Percentiles rank a stretch among this genome's conserved stretches.
Conservation (phyloP, 2,888 invertebrate genomes). For the Temnothorax rugatulus region DNA sequence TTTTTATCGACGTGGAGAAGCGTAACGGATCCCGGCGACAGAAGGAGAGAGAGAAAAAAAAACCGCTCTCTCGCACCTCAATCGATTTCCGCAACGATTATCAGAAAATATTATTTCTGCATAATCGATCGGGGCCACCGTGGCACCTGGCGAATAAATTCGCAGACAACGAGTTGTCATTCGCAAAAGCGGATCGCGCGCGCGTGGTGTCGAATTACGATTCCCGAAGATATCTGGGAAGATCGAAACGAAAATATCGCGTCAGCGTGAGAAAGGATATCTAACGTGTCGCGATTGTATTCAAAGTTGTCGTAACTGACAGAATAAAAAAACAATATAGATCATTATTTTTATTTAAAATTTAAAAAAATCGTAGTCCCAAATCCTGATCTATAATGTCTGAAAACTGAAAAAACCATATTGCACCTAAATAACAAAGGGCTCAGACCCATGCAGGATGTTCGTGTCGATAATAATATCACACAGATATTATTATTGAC, state of each 20-base stretch:
- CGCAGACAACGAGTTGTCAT: constrained; percentile 45
- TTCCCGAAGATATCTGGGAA: constrained; percentile 5
- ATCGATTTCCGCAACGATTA: constrained; percentile 75
- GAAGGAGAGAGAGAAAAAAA: not conserved
- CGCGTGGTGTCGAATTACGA: constrained; percentile 35
- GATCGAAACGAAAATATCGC: constrained; percentile 30
- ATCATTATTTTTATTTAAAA: not conserved
- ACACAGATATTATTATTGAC: too few species aligned
- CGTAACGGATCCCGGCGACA: constrained; percentile 72
- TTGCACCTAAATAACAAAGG: too few species aligned
- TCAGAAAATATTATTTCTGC: constrained; percentile 82
- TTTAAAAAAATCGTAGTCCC: not conserved
- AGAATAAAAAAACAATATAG: not conserved
- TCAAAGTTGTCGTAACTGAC: not conserved
- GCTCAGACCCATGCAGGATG: too few species aligned
- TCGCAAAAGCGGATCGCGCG: not conserved
- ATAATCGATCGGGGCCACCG: constrained; percentile 74
- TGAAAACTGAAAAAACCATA: not conserved
- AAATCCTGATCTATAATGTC: not conserved
- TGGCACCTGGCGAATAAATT: constrained; percentile 63
- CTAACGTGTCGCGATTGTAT: not conserved
- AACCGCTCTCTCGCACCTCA: constrained; percentile 32
- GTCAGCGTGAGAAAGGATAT: constrained; percentile 26
- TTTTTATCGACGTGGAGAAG: constrained; percentile 58
- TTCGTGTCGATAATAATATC: too few species aligned